These are phyloP conservation scores for Lathamus discolor DNA, from an alignment of 2,113 vertebrate species.

Conservation along the genomic window DNA sequence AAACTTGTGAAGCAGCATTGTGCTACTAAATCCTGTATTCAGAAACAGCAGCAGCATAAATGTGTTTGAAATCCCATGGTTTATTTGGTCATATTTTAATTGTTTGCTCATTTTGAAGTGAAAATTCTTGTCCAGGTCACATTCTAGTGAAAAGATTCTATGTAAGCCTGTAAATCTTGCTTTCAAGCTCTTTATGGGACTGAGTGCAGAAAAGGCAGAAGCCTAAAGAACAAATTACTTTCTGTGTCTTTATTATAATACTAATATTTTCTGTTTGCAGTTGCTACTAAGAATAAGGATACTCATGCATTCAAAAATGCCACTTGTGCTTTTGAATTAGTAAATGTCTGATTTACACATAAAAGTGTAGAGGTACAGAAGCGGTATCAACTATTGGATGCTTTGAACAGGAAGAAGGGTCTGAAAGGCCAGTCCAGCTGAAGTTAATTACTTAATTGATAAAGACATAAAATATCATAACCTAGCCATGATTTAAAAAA, in stretches of 20 bases:
- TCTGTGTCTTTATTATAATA: neutral
- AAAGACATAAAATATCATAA: neutral
- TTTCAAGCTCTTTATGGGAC: neutral
- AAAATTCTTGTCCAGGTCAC: neutral
- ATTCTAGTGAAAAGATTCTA: neutral
- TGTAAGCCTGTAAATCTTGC: neutral
- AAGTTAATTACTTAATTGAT: conserved; percentile 16
- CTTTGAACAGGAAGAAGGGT: neutral
- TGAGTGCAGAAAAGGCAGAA: neutral
- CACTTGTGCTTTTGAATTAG: neutral
- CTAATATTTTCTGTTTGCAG: neutral
- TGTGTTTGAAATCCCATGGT: rapidly evolving
- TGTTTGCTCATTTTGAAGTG: neutral
- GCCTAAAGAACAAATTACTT: neutral
- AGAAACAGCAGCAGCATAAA: neutral
- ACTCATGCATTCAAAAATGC: neutral
- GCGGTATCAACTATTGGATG: neutral
- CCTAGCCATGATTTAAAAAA: neutral
- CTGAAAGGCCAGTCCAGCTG: neutral
- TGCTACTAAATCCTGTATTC: neutral
- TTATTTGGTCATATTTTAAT: neutral
- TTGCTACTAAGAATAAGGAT: neutral
- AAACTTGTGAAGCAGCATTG: neutral
- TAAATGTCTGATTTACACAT: neutral
- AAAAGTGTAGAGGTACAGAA: neutral